phyloP scores from a whole-genome alignment of 2,113 vertebrate genomes.

The Parus major region DNA sequence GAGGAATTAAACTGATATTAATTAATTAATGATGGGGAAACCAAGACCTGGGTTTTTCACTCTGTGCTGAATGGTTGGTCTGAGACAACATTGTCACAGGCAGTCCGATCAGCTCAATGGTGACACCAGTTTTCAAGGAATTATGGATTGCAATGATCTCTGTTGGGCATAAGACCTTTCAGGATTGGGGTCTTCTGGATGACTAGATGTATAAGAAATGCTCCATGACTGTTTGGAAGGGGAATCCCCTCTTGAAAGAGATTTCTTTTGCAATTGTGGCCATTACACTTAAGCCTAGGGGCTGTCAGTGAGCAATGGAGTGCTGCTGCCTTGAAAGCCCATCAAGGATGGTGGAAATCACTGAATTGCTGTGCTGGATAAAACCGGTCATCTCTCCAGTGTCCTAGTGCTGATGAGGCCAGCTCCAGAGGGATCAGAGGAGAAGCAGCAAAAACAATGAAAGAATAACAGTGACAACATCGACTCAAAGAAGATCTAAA shows the following conservation, averaged over 20 bases:
- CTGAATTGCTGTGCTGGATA: background rate
- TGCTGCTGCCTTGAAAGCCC: background rate
- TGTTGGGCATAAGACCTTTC: background rate
- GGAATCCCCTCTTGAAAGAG: background rate
- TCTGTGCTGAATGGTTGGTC: background rate
- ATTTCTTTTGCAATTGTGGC: background rate
- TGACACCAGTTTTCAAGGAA: background rate
- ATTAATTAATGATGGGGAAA: background rate
- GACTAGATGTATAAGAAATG: background rate
- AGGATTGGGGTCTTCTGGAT: background rate
- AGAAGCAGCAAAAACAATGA: background rate
- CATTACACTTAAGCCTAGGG: background rate
- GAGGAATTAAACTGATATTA: background rate
- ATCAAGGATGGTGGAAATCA: background rate
- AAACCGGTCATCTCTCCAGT: background rate
- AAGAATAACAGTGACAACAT: background rate
- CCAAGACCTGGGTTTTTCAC: background rate
- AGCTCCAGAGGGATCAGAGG: background rate
- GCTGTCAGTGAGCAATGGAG: background rate
- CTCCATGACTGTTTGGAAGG: background rate
- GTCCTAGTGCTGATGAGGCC: background rate
- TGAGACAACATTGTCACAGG: background rate
- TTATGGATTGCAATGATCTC: accelerated
- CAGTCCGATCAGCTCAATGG: background rate
- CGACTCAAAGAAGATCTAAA: background rate